Evolutionary conservation across 1,140 invertebrate species (phyloP).

Genomic region (Zaprionus vittiger): DNA sequence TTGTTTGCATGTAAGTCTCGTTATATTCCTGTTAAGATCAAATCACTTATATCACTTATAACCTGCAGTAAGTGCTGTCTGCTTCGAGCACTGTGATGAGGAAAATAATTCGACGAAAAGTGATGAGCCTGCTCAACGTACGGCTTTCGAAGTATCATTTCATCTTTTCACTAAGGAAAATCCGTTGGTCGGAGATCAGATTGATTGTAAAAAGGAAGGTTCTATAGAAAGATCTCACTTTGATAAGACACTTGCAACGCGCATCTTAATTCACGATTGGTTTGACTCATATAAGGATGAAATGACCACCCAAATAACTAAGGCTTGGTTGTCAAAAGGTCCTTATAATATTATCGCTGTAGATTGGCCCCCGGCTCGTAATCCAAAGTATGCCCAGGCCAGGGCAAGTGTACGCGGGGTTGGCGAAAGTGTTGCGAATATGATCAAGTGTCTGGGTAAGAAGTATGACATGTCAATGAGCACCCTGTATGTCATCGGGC

Average conservation of each 20-base stretch:
- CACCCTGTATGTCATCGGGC: constrained; percentile 87
- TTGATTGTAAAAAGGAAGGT: neutral
- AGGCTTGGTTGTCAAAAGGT: constrained; percentile 81
- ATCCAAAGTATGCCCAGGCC: constrained; percentile 82
- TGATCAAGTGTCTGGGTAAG: constrained; percentile 84
- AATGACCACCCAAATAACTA: constrained; percentile 47
- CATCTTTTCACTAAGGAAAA: constrained; percentile 56
- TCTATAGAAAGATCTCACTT: constrained; percentile 47
- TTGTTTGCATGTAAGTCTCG: too few species aligned
- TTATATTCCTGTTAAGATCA: too few species aligned
- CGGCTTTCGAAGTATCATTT: constrained; percentile 5
- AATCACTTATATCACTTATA: too few species aligned
- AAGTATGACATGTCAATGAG: constrained; percentile 84
- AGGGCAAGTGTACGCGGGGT: constrained; percentile 80
- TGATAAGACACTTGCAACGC: constrained; percentile 34
- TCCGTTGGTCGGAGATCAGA: constrained; percentile 20
- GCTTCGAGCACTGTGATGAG: too few species aligned
- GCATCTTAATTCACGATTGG: constrained; percentile 64
- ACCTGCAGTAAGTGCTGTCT: too few species aligned
- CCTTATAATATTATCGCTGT: constrained; percentile 86
- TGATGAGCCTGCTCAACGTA: too few species aligned
- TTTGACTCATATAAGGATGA: constrained; percentile 13
- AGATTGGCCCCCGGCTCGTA: constrained; percentile 84
- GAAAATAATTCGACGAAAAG: too few species aligned
- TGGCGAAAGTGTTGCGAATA: constrained; percentile 84